Percentiles rank a stretch among this genome's conserved stretches.
Conservation (phyloP, 37 sponge, comb jelly and placozoan genomes). For the Amphimedon queenslandica region DNA sequence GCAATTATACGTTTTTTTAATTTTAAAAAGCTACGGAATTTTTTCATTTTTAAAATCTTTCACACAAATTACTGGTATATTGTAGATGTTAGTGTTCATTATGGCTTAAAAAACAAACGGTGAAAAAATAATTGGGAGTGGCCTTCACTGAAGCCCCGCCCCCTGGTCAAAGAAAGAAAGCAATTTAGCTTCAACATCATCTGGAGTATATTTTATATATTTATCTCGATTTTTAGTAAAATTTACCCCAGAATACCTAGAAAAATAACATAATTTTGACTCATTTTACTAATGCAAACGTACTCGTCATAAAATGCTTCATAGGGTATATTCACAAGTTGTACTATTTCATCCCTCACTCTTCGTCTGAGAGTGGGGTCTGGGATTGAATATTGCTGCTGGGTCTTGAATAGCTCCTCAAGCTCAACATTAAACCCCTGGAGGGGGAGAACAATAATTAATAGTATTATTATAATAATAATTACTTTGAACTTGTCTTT, state of each 20-base stretch:
- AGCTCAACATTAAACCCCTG: conserved; percentile 90
- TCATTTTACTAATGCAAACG: neutral
- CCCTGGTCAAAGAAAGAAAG: conserved; percentile 80
- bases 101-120: too few relatives aligned
- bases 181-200: conserved; percentile 48
- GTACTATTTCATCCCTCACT: conserved; percentile 55
- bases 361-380: conserved; percentile 53
- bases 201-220: conserved; percentile 79
- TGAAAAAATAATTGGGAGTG: too few relatives aligned
- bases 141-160: too few relatives aligned
- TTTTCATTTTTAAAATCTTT: too few relatives aligned
- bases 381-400: conserved; percentile 82
- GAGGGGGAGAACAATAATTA: neutral
- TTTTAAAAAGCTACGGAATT: too few relatives aligned
- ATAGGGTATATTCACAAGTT: conserved; percentile 58
- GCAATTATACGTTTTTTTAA: too few relatives aligned
- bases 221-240: conserved; percentile 94
- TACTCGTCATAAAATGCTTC: conserved; percentile 55
- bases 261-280: neutral
- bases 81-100: too few relatives aligned
- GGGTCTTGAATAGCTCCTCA: conserved; percentile 73
- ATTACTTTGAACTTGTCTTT: conserved; percentile 89
- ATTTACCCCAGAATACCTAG: conserved; percentile 44
- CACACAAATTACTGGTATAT: too few relatives aligned
- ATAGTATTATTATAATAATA: neutral